These are phyloP conservation scores for Hemiscyllium ocellatum DNA, from an alignment of 2,113 vertebrate genomes.

Conservation along the genomic window DNA sequence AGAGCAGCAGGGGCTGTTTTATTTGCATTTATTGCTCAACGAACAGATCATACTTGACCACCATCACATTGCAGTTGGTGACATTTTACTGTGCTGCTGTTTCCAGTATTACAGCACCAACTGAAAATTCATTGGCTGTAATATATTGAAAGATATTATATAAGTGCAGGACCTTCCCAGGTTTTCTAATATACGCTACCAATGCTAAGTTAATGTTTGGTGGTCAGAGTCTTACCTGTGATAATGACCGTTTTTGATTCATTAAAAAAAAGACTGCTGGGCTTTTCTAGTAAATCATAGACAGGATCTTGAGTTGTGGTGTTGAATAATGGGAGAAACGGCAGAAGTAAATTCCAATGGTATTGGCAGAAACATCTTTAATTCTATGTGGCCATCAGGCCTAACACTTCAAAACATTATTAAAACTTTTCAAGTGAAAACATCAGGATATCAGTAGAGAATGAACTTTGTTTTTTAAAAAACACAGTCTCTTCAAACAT, in stretches of 20 bases:
- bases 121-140: not conserved
- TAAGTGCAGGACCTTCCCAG: not conserved
- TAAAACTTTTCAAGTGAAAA: conserved; percentile 37
- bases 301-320: not conserved
- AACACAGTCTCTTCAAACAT: conserved; percentile 34
- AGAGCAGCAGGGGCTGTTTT: not conserved
- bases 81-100: not conserved
- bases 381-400: conserved; percentile 29
- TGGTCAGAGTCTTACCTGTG: not conserved
- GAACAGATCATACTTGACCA: not conserved
- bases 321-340: not conserved
- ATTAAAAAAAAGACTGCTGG: too few relatives aligned
- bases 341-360: not conserved
- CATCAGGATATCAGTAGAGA: conserved; percentile 28
- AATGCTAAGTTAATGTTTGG: not conserved
- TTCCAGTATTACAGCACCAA: not conserved
- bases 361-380: conserved; percentile 27
- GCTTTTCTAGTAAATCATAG: not conserved
- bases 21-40: not conserved
- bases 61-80: not conserved
- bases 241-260: not conserved
- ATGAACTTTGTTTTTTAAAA: conserved; percentile 20
- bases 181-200: too few relatives aligned
- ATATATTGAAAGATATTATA: not conserved
- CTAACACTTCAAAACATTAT: conserved; percentile 37